Conservation (phyloP, 64 coral and sea anemone genomes). For the Anthopleura sola region DNA sequence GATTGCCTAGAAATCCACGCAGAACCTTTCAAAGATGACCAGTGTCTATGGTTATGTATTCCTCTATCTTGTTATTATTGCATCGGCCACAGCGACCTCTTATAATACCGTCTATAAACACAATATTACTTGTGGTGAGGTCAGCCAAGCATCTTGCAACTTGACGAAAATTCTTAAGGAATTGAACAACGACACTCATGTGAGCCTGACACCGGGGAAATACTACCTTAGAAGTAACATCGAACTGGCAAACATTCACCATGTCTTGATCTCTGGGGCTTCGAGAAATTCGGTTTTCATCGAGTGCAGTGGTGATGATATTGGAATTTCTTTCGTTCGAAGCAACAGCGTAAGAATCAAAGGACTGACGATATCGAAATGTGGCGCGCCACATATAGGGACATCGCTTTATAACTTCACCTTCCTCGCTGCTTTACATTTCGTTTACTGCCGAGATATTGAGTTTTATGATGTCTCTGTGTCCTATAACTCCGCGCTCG, state of each 20-base stretch:
- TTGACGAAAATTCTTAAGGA: neutral
- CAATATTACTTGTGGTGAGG: neutral
- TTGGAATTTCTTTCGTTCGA: slow-evolving; percentile 13
- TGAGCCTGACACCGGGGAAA: neutral
- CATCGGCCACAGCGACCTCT: neutral
- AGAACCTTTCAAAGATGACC: neutral
- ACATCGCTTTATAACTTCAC: slow-evolving; percentile 29
- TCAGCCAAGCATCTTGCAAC: neutral
- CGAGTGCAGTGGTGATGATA: neutral
- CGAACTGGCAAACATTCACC: neutral
- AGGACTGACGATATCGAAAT: neutral
- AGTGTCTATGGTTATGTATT: neutral
- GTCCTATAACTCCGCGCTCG: slow-evolving; percentile 35
- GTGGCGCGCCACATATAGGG: neutral
- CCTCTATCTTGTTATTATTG: neutral
- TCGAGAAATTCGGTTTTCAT: neutral
- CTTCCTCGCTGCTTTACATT: slow-evolving; percentile 30
- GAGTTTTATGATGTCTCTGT: slow-evolving; percentile 7
- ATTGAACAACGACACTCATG: neutral
- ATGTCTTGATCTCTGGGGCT: slow-evolving; percentile 1
- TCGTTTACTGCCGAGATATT: slow-evolving; percentile 50
- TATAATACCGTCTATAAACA: neutral
- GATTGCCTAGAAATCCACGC: too few species aligned
- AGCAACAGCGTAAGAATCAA: neutral
- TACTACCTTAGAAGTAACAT: neutral